Evolutionary conservation across 2,113 vertebrate genomes (phyloP).

Genomic region (Rostratula benghalensis): DNA sequence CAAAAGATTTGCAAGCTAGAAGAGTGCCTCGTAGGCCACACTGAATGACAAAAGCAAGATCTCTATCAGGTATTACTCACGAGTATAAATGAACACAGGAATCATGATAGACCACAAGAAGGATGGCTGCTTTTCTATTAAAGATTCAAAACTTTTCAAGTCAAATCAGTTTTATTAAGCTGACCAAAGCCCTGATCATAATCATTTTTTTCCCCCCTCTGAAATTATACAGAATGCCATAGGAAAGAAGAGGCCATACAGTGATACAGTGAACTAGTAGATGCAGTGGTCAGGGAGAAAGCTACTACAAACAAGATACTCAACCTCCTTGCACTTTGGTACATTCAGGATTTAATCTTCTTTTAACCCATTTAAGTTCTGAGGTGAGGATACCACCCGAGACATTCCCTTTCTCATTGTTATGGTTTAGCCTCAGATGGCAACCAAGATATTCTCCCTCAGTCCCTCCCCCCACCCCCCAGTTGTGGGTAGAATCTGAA

Average conservation of each 20-base stretch:
- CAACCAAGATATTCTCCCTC: neutral
- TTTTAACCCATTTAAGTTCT: neutral
- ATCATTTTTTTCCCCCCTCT: neutral
- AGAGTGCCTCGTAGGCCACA: neutral
- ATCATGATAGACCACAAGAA: neutral
- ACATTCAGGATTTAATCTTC: neutral
- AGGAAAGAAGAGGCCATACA: neutral
- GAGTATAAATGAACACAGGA: neutral
- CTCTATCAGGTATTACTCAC: neutral
- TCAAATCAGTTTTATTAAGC: neutral
- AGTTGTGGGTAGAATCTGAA: too few relatives aligned
- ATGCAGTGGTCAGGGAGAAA: neutral
- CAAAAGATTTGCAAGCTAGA: neutral
- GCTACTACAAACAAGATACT: neutral
- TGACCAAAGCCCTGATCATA: neutral
- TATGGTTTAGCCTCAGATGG: neutral
- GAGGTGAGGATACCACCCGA: neutral
- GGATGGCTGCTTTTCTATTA: neutral
- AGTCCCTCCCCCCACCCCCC: too few relatives aligned
- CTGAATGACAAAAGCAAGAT: neutral
- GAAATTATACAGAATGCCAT: neutral
- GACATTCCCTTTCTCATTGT: neutral
- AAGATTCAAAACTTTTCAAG: neutral
- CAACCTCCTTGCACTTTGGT: too few relatives aligned
- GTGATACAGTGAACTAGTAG: neutral